Percentiles rank a stretch among this genome's conserved stretches.
These are phyloP conservation scores for Drosophila dunni DNA, from an alignment of 1,140 invertebrate species.

Conservation along the genomic window DNA sequence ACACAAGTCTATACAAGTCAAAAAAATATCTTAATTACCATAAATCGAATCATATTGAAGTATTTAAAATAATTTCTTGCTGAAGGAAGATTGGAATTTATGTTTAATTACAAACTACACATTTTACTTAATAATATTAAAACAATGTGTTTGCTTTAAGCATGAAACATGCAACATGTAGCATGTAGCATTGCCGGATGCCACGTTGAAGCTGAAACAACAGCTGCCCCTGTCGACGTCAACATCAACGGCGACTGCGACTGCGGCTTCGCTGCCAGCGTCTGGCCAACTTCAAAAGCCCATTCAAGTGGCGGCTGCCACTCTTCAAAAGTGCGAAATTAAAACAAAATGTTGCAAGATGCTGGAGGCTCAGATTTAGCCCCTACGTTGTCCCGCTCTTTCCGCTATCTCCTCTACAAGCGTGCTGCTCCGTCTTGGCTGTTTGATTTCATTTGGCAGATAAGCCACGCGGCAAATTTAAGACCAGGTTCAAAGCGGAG, in stretches of 20 bases:
- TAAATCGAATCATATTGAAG: too few species aligned
- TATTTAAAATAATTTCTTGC: too few species aligned
- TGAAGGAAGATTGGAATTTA: too few species aligned
- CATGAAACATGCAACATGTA: constrained; percentile 5
- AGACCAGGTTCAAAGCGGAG: constrained; percentile 16
- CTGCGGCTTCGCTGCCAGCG: constrained; percentile 36
- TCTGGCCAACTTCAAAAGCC: constrained; percentile 74
- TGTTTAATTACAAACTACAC: too few species aligned
- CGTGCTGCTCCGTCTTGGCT: constrained; percentile 44
- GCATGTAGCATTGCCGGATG: constrained; percentile 15
- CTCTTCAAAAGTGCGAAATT: constrained; percentile 80
- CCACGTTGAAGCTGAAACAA: constrained; percentile 40
- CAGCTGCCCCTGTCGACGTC: constrained; percentile 36
- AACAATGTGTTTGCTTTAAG: too few species aligned
- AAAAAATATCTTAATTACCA: too few species aligned
- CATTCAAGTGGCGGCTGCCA: constrained; percentile 74
- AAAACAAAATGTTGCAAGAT: constrained; percentile 83
- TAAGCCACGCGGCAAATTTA: constrained; percentile 55
- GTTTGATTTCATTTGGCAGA: constrained; percentile 73
- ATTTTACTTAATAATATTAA: too few species aligned
- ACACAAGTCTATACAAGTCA: too few species aligned
- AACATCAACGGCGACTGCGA: not conserved
- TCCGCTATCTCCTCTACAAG: not conserved
- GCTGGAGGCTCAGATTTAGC: constrained; percentile 62
- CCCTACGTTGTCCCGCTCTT: not conserved